Conservation (phyloP, 2,113 vertebrate species). For the Porphyrio hochstetteri region DNA sequence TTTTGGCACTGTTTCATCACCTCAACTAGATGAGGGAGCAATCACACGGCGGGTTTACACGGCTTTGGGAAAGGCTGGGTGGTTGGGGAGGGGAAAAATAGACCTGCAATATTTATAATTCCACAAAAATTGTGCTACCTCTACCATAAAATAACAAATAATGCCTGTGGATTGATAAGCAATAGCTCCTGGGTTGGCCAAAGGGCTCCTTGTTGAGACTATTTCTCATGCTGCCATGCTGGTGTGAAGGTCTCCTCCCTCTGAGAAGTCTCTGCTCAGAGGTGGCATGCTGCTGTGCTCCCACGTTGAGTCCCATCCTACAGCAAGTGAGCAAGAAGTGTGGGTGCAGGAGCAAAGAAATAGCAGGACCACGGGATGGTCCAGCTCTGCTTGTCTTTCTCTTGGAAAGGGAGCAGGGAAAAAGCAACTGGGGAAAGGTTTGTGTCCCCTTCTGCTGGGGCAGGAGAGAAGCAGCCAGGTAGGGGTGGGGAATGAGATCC, state of each 20-base stretch:
- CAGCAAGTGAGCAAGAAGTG: fast-evolving
- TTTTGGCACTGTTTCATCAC: slow-evolving; percentile 80
- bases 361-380: fast-evolving
- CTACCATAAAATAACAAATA: slow-evolving; percentile 45
- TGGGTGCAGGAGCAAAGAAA: fast-evolving
- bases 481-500: not conserved
- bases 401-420: not conserved
- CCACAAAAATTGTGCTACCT: slow-evolving; percentile 58
- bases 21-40: slow-evolving; percentile 73
- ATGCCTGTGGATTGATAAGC: slow-evolving; percentile 10
- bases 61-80: slow-evolving; percentile 65
- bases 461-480: not conserved
- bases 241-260: not conserved
- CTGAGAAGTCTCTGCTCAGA: not conserved
- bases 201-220: not conserved
- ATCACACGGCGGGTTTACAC: slow-evolving; percentile 65
- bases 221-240: not conserved
- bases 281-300: not conserved
- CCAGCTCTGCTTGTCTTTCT: not conserved
- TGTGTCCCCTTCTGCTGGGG: too few species aligned
- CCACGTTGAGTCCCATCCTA: not conserved
- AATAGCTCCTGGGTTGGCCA: not conserved
- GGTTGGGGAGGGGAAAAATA: not conserved
- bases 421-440: not conserved
- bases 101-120: slow-evolving; percentile 67